Evolutionary conservation across 2,888 invertebrate species (phyloP).

Genomic region (Hermaeophaga mercurialis): DNA sequence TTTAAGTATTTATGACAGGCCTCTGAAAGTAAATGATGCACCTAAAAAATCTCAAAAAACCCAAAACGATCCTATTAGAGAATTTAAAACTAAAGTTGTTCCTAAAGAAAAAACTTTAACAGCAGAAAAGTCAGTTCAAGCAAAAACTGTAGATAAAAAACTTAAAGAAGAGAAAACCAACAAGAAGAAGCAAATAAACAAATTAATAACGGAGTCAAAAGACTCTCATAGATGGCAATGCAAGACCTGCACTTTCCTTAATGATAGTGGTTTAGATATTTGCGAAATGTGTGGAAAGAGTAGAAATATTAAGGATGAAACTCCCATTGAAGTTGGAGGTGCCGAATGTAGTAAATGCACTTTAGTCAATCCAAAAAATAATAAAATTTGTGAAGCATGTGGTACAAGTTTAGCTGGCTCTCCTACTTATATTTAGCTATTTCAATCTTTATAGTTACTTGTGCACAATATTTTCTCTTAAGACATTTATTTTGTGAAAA

Average conservation of each 20-base stretch:
- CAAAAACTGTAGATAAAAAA: constrained; percentile 41
- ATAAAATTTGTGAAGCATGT: constrained; percentile 71
- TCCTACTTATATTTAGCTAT: constrained; percentile 72
- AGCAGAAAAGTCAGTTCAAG: constrained; percentile 52
- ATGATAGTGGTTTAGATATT: constrained; percentile 61
- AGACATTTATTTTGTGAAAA: too few species aligned
- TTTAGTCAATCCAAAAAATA: constrained; percentile 72
- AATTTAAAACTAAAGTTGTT: constrained; percentile 41
- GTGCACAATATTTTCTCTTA: not conserved
- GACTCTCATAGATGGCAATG: constrained; percentile 67
- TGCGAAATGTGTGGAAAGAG: constrained; percentile 79
- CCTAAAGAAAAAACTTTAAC: constrained; percentile 57
- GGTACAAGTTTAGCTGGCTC: constrained; percentile 71
- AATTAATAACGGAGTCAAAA: constrained; percentile 2
- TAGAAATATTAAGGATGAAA: constrained; percentile 49
- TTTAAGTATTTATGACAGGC: constrained; percentile 59
- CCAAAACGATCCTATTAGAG: constrained; percentile 23
- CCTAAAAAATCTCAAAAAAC: constrained; percentile 44
- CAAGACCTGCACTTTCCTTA: constrained; percentile 72
- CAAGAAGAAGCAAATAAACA: constrained; percentile 30
- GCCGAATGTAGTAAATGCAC: constrained; percentile 78
- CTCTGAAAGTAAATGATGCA: constrained; percentile 62
- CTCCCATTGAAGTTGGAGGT: constrained; percentile 73
- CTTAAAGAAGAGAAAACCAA: constrained; percentile 32
- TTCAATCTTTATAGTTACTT: not conserved